These are phyloP conservation scores for Thecocarcelia acutangulata DNA, from an alignment of 2,888 invertebrate genomes.

Conservation along the genomic window DNA sequence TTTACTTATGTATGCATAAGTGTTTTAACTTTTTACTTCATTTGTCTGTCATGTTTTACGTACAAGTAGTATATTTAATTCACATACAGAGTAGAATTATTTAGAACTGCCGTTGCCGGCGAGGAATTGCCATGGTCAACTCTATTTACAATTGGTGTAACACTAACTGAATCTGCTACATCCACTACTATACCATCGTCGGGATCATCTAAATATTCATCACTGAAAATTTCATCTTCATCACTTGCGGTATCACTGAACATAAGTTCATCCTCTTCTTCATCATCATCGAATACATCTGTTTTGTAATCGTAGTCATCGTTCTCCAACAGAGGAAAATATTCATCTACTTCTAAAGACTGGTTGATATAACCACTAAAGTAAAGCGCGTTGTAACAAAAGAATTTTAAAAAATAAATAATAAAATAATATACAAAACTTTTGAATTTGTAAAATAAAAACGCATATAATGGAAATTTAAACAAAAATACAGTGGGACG, in stretches of 20 bases:
- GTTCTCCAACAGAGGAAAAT: constrained; percentile 88
- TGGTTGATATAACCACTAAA: constrained; percentile 95
- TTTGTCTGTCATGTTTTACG: constrained; percentile 20
- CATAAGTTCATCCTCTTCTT: constrained; percentile 78
- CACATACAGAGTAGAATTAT: no score
- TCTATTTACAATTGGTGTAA: constrained; percentile 24
- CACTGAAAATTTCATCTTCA: constrained; percentile 69
- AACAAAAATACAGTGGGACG: not conserved
- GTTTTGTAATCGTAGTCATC: constrained; percentile 76
- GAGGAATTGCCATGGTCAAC: constrained; percentile 13
- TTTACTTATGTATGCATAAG: no score
- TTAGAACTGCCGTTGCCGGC: not conserved
- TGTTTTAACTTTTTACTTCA: constrained; percentile 23
- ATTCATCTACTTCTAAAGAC: constrained; percentile 95
- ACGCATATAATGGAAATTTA: not conserved
- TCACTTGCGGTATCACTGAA: constrained; percentile 78
- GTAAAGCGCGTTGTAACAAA: constrained; percentile 5
- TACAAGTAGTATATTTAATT: no score
- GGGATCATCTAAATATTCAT: constrained; percentile 69
- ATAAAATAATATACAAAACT: constrained; percentile 9
- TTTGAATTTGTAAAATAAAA: constrained; percentile 12
- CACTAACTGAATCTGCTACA: constrained; percentile 53
- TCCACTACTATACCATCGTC: constrained; percentile 70
- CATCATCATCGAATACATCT: constrained; percentile 76
- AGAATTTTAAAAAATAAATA: constrained; percentile 34